phyloP scores from a whole-genome alignment of 2,113 vertebrate genomes.

The Varanus salvator region DNA sequence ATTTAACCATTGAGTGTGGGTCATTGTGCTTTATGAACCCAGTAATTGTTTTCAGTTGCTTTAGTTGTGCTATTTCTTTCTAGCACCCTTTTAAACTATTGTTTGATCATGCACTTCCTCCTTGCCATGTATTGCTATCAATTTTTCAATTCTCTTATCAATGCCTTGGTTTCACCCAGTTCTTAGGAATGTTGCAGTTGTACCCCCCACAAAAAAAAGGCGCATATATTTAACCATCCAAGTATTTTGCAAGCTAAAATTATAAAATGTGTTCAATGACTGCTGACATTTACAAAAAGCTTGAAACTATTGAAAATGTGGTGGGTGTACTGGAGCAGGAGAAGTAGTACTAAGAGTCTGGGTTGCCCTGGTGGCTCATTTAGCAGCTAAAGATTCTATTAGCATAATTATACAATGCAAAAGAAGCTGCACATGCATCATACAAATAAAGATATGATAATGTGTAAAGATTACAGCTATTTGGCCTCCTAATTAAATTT shows the following conservation, averaged over 20 bases:
- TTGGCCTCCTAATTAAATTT: conserved; percentile 48
- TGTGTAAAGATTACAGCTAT: conserved; percentile 29
- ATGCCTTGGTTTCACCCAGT: neutral
- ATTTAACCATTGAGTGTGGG: too few relatives aligned
- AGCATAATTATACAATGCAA: conserved; percentile 33
- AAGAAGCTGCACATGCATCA: conserved; percentile 40
- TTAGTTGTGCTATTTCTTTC: neutral
- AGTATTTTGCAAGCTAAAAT: neutral
- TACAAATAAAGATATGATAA: conserved; percentile 42
- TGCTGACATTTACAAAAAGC: neutral
- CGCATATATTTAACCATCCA: neutral
- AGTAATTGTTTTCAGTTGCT: neutral
- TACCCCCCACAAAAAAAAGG: too few relatives aligned
- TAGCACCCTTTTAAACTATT: neutral
- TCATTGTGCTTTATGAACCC: too few relatives aligned
- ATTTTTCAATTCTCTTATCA: neutral
- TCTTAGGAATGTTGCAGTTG: neutral
- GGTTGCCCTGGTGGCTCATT: conserved; percentile 23
- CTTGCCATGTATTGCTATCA: neutral
- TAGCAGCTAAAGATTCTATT: conserved; percentile 36
- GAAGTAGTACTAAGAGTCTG: neutral
- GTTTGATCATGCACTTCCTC: neutral
- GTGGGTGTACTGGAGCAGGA: neutral
- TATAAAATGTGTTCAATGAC: neutral
- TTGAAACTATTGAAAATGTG: neutral